Percentiles rank a stretch among this genome's conserved stretches.
Evolutionary conservation across 2,888 invertebrate genomes (phyloP).

Genomic region (Eupithecia abbreviata): DNA sequence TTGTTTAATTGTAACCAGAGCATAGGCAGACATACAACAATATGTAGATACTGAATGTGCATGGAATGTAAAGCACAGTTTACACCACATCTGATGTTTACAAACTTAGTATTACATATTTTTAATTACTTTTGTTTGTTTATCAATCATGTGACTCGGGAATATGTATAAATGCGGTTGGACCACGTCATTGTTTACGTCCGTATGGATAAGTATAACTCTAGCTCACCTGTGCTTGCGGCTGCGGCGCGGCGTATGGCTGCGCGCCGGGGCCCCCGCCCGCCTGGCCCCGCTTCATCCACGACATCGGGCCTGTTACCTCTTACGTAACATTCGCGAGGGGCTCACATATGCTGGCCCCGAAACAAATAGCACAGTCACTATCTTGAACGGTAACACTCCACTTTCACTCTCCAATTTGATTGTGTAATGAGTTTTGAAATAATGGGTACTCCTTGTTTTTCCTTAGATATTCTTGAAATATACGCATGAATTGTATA

Average conservation of each 20-base stretch:
- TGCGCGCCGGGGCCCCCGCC: constrained; percentile 62
- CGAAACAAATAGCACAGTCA: constrained; percentile 68
- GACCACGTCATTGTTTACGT: constrained; percentile 80
- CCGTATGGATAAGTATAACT: constrained; percentile 59
- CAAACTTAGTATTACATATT: neutral
- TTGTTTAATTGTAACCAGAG: neutral
- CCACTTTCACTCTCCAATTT: constrained; percentile 72
- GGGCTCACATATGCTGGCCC: constrained; percentile 72
- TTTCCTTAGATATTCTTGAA: constrained; percentile 19
- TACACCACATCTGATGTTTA: constrained; percentile 15
- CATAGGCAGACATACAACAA: neutral
- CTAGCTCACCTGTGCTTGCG: constrained; percentile 75
- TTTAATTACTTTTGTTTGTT: constrained; percentile 17
- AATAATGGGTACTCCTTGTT: neutral
- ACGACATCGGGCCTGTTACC: constrained; percentile 74
- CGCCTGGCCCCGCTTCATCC: constrained; percentile 75
- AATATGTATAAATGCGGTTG: constrained; percentile 42
- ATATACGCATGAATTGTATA: neutral
- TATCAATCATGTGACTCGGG: constrained; percentile 56
- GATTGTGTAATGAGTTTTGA: constrained; percentile 28
- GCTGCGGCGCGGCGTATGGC: constrained; percentile 65
- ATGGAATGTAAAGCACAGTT: neutral
- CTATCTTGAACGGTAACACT: constrained; percentile 66
- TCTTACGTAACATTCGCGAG: constrained; percentile 80
- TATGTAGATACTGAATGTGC: neutral